Percentiles rank a stretch among this genome's conserved stretches.
Conservation (phyloP, 1,140 invertebrate genomes). For the Sitophilus oryzae region DNA sequence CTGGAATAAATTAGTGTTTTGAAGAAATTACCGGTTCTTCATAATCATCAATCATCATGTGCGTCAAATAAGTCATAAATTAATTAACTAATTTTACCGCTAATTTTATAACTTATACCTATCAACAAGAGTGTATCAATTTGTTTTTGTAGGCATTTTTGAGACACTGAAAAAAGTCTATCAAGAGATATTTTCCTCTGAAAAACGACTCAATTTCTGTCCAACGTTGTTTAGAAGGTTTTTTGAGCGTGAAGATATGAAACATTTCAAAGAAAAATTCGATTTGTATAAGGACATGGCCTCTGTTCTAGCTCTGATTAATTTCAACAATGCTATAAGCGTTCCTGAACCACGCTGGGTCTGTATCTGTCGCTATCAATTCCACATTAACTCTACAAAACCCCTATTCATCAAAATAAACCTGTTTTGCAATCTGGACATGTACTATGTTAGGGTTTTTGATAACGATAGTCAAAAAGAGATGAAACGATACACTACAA, state of each 20-base stretch:
- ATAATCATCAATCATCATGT: no score
- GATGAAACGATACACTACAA: constrained; percentile 31
- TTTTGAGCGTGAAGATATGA: constrained; percentile 14
- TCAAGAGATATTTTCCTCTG: constrained; percentile 5
- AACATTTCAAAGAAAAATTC: background rate
- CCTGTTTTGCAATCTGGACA: constrained; percentile 33
- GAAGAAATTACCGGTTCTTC: no score
- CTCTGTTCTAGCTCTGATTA: constrained; percentile 5
- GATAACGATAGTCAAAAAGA: constrained; percentile 40
- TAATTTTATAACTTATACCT: no score
- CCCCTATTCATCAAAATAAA: constrained; percentile 28
- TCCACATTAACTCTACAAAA: constrained; percentile 23
- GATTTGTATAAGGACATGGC: constrained; percentile 18
- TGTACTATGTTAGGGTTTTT: constrained; percentile 37
- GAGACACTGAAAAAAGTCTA: constrained; percentile 13
- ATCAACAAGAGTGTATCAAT: no score
- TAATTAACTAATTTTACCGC: no score
- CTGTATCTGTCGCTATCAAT: constrained; percentile 23
- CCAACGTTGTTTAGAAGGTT: constrained; percentile 20
- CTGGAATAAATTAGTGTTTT: no score
- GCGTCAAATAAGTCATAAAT: no score
- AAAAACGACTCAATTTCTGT: constrained; percentile 11
- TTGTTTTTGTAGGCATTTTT: constrained; percentile 9
- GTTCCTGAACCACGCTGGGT: constrained; percentile 19
- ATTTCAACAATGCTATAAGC: constrained; percentile 8